Conservation (phyloP, 2,888 invertebrate species). For the Acholoe squamosa region DNA sequence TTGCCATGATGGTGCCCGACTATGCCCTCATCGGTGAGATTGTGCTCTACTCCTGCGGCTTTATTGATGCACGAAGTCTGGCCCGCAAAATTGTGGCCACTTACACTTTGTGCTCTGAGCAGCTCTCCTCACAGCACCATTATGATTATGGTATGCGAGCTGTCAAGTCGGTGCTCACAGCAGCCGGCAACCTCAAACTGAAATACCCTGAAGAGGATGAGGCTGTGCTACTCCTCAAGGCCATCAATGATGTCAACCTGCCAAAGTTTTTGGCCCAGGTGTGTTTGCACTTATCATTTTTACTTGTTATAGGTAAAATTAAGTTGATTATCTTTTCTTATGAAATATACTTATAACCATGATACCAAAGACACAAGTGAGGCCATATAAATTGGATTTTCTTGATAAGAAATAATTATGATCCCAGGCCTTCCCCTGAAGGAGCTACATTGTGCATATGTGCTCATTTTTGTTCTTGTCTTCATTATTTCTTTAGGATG, state of each 20-base stretch:
- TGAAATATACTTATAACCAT: not conserved
- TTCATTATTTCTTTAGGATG: conserved; percentile 77
- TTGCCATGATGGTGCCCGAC: conserved; percentile 84
- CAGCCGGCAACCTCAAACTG: conserved; percentile 83
- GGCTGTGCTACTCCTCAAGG: conserved; percentile 82
- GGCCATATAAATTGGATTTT: too few species aligned
- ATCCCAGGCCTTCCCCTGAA: not conserved
- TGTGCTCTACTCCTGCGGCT: conserved; percentile 84
- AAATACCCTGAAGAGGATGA: conserved; percentile 82
- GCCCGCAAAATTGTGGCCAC: conserved; percentile 84
- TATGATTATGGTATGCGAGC: conserved; percentile 85
- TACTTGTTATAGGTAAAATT: not conserved
- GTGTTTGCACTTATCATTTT: not conserved
- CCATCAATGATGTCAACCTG: conserved; percentile 84
- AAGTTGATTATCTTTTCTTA: not conserved
- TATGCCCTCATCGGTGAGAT: conserved; percentile 84
- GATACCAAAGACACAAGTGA: too few species aligned
- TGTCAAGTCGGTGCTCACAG: conserved; percentile 83
- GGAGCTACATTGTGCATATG: too few species aligned
- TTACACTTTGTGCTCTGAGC: conserved; percentile 83
- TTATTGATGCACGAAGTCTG: conserved; percentile 84
- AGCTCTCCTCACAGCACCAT: conserved; percentile 84
- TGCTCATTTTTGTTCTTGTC: not conserved
- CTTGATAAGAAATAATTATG: too few species aligned
- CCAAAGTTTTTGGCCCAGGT: conserved; percentile 84